Percentiles rank a stretch among this genome's conserved stretches.
Conservation (phyloP, 2,888 invertebrate genomes). For the Nomada ferruginata region DNA sequence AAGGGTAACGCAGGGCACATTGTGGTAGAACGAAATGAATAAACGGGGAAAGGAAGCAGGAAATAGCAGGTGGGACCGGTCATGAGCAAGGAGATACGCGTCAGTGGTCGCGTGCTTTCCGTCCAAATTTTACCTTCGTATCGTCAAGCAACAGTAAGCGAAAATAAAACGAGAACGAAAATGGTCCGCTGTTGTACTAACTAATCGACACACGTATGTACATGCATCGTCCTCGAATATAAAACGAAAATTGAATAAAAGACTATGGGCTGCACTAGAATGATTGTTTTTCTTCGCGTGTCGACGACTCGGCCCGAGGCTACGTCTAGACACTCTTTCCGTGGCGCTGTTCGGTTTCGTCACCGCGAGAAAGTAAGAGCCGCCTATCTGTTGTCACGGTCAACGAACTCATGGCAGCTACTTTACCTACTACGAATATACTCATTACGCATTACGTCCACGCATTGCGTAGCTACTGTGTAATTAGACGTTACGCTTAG, state of each 20-base stretch:
- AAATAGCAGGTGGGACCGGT: constrained; percentile 70
- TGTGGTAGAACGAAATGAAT: constrained; percentile 52
- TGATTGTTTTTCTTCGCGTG: constrained; percentile 26
- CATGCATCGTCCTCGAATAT: neutral
- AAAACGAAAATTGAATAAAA: constrained; percentile 16
- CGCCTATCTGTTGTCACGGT: constrained; percentile 73
- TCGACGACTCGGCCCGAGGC: constrained; percentile 22
- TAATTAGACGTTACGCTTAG: constrained; percentile 45
- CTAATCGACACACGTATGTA: no score
- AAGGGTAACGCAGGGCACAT: constrained; percentile 14
- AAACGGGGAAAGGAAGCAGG: constrained; percentile 67
- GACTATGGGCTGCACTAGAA: constrained; percentile 27
- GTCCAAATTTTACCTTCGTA: constrained; percentile 45
- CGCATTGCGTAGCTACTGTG: constrained; percentile 42
- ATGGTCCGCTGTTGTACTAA: no score
- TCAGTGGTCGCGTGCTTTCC: constrained; percentile 51
- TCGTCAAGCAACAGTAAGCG: neutral
- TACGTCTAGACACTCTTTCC: constrained; percentile 38
- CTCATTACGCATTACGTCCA: constrained; percentile 55
- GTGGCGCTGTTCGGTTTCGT: constrained; percentile 35
- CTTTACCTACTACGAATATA: constrained; percentile 61
- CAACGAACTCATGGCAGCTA: constrained; percentile 73
- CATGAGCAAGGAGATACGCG: constrained; percentile 70
- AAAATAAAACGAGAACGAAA: neutral
- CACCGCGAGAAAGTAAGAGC: constrained; percentile 75